These are phyloP conservation scores for Mystacornis crossleyi DNA, from an alignment of 2,113 vertebrate genomes.

Conservation along the genomic window DNA sequence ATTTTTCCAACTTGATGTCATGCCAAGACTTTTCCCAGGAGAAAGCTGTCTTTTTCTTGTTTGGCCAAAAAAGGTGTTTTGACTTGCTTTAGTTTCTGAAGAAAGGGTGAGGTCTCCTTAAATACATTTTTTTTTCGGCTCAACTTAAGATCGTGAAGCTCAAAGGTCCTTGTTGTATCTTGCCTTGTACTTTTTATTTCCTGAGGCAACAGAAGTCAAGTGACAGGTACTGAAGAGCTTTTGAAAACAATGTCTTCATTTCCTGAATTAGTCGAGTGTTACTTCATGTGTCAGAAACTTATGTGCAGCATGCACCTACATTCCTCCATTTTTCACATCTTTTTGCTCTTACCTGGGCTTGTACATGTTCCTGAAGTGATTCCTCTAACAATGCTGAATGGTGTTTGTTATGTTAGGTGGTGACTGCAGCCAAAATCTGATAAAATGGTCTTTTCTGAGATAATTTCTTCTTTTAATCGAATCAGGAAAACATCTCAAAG, in stretches of 20 bases:
- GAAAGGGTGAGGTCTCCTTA: conserved; percentile 34
- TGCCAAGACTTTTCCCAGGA: conserved; percentile 5
- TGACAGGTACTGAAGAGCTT: conserved; percentile 11
- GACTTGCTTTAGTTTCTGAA: conserved; percentile 46
- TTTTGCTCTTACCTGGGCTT: neutral
- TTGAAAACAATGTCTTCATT: conserved; percentile 1
- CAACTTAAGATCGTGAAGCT: neutral
- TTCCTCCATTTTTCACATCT: neutral
- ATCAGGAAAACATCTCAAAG: neutral
- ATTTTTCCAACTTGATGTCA: neutral
- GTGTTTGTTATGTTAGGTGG: neutral
- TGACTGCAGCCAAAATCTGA: neutral
- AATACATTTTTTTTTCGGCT: neutral
- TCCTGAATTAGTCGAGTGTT: neutral
- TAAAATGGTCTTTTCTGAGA: neutral
- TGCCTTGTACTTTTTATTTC: conserved; percentile 7
- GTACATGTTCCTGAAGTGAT: neutral
- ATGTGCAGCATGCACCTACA: neutral
- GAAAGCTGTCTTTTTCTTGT: conserved; percentile 27
- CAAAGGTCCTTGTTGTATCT: neutral
- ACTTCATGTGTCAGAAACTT: neutral
- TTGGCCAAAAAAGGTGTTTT: conserved; percentile 43
- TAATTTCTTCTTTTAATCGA: neutral
- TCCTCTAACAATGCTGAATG: neutral
- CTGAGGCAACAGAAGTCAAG: neutral